phyloP scores from a whole-genome alignment of 2,113 vertebrate species.

The Ptilorrhoa leucosticta region DNA sequence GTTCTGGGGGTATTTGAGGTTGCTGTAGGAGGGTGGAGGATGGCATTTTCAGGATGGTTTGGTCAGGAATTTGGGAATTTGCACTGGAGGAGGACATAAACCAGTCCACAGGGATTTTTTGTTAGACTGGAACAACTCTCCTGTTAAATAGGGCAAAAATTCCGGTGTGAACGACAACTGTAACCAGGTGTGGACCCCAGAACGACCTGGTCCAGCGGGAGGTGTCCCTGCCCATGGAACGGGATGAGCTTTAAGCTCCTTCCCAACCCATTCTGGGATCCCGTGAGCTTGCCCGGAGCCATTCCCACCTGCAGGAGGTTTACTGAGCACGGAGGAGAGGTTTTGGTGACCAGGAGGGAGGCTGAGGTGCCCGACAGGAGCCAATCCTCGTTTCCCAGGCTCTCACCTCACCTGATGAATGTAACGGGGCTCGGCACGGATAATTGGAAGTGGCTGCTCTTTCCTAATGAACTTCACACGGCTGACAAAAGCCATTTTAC shows the following conservation, averaged over 20 bases:
- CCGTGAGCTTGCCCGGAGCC: background rate
- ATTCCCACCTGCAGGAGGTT: background rate
- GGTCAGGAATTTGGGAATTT: background rate
- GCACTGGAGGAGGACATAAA: background rate
- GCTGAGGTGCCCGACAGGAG: fast-evolving
- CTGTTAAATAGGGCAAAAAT: background rate
- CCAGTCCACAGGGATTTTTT: background rate
- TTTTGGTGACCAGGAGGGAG: background rate
- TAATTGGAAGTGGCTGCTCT: background rate
- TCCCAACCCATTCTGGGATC: background rate
- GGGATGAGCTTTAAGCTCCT: background rate
- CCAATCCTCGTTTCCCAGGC: background rate
- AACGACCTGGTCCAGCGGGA: background rate
- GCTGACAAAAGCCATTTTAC: background rate
- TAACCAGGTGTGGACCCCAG: background rate
- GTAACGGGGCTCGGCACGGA: background rate
- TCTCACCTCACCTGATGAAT: background rate
- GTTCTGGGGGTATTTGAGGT: background rate
- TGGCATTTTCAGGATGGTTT: background rate
- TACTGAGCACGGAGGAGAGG: fast-evolving
- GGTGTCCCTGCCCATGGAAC: background rate
- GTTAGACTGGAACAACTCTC: background rate
- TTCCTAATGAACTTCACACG: background rate
- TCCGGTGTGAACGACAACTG: background rate
- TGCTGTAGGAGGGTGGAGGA: background rate